These are phyloP conservation scores for Electrona antarctica DNA, from an alignment of 2,113 vertebrate species.

Conservation along the genomic window DNA sequence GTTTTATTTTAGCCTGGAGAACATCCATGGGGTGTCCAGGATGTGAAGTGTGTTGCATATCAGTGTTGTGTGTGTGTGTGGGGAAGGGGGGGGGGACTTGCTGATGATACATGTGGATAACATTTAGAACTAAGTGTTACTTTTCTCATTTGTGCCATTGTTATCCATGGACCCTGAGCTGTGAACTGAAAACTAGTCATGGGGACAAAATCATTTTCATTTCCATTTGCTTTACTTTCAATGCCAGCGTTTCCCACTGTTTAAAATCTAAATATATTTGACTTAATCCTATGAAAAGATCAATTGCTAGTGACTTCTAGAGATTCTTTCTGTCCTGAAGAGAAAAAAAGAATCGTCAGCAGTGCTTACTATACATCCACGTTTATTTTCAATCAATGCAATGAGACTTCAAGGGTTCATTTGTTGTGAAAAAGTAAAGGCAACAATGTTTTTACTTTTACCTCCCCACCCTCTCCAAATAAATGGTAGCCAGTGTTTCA, in stretches of 20 bases:
- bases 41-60: slow-evolving; percentile 59
- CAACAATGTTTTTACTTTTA: too few relatives aligned
- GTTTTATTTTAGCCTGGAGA: slow-evolving; percentile 51
- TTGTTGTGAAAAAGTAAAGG: too few relatives aligned
- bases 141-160: slow-evolving; percentile 66
- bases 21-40: slow-evolving; percentile 46
- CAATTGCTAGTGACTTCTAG: neutral
- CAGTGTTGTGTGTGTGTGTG: slow-evolving; percentile 39
- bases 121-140: slow-evolving; percentile 56
- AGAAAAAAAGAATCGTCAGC: neutral
- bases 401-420: too few relatives aligned
- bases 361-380: slow-evolving; percentile 5
- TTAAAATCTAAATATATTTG: slow-evolving; percentile 29
- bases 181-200: slow-evolving; percentile 60
- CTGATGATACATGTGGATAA: slow-evolving; percentile 50
- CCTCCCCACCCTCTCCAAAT: too few relatives aligned
- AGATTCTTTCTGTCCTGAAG: slow-evolving; percentile 17
- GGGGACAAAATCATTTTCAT: slow-evolving; percentile 37
- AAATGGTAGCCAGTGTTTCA: too few relatives aligned
- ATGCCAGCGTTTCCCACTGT: slow-evolving; percentile 50
- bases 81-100: neutral
- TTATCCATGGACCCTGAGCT: slow-evolving; percentile 68
- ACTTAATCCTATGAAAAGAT: slow-evolving; percentile 4
- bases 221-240: slow-evolving; percentile 44
- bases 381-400: slow-evolving; percentile 15